Percentiles rank a stretch among this genome's conserved stretches.
Evolutionary conservation across 2,888 invertebrate species (phyloP).

Genomic region (Omphaloscelis lunosa): DNA sequence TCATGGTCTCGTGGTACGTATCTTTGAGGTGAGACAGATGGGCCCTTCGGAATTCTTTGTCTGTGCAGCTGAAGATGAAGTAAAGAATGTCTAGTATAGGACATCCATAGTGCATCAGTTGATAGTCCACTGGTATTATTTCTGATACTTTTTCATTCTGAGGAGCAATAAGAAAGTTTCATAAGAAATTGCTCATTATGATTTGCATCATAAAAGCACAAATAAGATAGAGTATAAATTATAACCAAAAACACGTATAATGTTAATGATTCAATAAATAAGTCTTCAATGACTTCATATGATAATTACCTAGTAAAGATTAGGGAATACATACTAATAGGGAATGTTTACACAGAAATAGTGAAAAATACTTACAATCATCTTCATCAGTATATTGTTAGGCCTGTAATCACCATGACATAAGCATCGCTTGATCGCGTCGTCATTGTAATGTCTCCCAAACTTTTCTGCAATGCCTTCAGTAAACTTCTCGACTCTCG

Average conservation of each 20-base stretch:
- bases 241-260: neutral
- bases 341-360: neutral
- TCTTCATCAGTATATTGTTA: slow-evolving; percentile 79
- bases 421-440: slow-evolving; percentile 66
- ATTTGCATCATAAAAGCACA: neutral
- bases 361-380: slow-evolving; percentile 71
- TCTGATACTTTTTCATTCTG: slow-evolving; percentile 72
- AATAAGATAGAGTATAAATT: neutral
- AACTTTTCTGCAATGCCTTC: slow-evolving; percentile 63
- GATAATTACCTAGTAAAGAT: neutral
- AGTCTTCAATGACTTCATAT: neutral
- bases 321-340: neutral
- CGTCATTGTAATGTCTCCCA: slow-evolving; percentile 65
- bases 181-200: neutral
- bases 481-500: slow-evolving; percentile 63
- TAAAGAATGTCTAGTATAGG: slow-evolving; percentile 75
- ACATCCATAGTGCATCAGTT: slow-evolving; percentile 72
- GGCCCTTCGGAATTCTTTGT: slow-evolving; percentile 72
- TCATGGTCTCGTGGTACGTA: slow-evolving; percentile 72
- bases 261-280: neutral
- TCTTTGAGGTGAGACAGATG: slow-evolving; percentile 73
- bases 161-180: neutral
- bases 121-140: slow-evolving; percentile 76
- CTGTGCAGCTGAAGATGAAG: slow-evolving; percentile 73
- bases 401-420: slow-evolving; percentile 82